Evolutionary conservation across 1,140 invertebrate genomes (phyloP), one percentile per base, ranked within the genome.

Genomic region (Drosophila suzukii): DNA sequence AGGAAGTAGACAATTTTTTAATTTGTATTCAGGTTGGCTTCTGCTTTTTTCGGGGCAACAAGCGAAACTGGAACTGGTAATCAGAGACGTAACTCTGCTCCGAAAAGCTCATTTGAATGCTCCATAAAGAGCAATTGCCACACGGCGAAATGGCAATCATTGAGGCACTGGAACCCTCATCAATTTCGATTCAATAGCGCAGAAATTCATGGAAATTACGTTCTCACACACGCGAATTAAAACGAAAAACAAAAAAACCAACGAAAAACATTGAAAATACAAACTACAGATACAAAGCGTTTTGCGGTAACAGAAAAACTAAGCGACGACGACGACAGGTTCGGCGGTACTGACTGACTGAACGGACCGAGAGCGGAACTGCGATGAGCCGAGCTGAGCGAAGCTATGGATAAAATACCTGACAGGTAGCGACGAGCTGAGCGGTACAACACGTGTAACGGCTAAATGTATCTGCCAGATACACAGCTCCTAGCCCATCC

Each of bases 161-260:
- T 76, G 56, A 65, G 65, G 50, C 75, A 66, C 47, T 61, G 50
- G 56, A 49, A 57, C 44, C 59, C 30, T 49, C 70, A 88, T 86
- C 83, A 86, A 86, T 86, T 86, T 68, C 71, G 53, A 82, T 88
- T 85, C 82, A 81, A 85, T 86, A 66, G 82, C 82, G 60, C 27
- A 88, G 12, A 53, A 79, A 79, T 88, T 82, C 71, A 73, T 75
- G 71, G 75, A 88, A 86, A 88, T 78, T 55, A 81, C 82, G 83
- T 75, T 66, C 80, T 81, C 73, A 81, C 74, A 71, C 65, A 54
- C 60, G 47, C 59, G 51, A 65, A 47, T 5, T 27, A 4, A 27
- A 27, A 27, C 27, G 27, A 61, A 58, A 71, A 47, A 24, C 20
- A 58, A 67, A 36, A 62, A n/a, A 78, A 71, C 27, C 50, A 57